Conservation (phyloP, 2,113 vertebrate genomes). For the Salvelinus namaycush region DNA sequence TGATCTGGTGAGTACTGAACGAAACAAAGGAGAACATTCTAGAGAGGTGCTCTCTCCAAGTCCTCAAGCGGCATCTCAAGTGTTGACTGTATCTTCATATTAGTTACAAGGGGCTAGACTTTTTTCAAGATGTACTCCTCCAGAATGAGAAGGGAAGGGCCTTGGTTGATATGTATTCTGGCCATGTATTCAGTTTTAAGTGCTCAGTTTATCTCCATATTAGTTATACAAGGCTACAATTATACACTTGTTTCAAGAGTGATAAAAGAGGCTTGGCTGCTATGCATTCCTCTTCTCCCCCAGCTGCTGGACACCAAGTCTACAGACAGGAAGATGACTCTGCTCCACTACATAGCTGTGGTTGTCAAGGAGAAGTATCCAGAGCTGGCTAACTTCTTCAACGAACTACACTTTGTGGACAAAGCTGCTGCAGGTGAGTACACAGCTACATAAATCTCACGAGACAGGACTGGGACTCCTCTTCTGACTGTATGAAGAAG, state of each 20-base stretch:
- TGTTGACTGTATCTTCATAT: neutral
- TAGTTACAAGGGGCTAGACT: neutral
- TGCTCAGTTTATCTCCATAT: neutral
- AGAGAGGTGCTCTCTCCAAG: neutral
- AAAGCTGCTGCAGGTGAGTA: conserved; percentile 90
- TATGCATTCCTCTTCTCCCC: neutral
- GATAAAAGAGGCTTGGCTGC: neutral
- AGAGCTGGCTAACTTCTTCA: conserved; percentile 89
- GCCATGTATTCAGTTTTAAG: neutral
- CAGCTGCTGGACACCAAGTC: conserved; percentile 98
- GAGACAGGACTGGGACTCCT: neutral
- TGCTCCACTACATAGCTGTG: conserved; percentile 94
- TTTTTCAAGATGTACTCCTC: neutral
- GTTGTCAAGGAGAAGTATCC: conserved; percentile 93
- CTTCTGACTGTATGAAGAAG: neutral
- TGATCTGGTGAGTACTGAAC: conserved; percentile 72
- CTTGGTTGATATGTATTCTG: neutral
- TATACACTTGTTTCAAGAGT: neutral
- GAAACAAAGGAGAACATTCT: neutral
- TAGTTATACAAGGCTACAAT: neutral
- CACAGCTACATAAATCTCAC: neutral
- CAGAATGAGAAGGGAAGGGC: neutral
- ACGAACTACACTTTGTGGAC: conserved; percentile 93
- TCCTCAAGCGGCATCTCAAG: neutral
- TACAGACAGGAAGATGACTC: conserved; percentile 93